Conservation (phyloP, 1,140 invertebrate species). For the Drosophila gunungcola region DNA sequence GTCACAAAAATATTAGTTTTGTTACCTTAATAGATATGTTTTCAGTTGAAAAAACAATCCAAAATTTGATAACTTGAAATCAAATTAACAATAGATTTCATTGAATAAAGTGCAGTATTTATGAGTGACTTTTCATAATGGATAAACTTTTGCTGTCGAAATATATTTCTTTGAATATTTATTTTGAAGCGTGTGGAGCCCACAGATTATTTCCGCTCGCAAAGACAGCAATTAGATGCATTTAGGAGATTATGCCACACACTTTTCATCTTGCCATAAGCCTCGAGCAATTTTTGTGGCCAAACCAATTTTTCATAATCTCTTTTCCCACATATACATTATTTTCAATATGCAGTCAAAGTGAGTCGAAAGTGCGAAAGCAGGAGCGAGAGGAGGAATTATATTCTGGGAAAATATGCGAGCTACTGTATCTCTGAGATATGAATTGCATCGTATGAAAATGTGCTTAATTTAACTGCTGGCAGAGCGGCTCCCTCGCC, state of each 20-base stretch:
- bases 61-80: background rate
- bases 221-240: slow-evolving; percentile 43
- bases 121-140: slow-evolving; percentile 27
- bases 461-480: slow-evolving; percentile 79
- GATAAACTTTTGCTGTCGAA: slow-evolving; percentile 11
- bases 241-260: slow-evolving; percentile 40
- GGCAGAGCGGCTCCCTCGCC: slow-evolving; percentile 27
- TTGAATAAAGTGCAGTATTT: slow-evolving; percentile 38
- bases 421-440: slow-evolving; percentile 49
- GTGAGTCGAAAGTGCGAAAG: slow-evolving; percentile 18
- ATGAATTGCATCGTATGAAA: slow-evolving; percentile 71
- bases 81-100: slow-evolving; percentile 7
- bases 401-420: slow-evolving; percentile 38
- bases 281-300: slow-evolving; percentile 27
- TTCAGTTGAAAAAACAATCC: background rate
- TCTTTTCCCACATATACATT: slow-evolving; percentile 21
- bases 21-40: background rate
- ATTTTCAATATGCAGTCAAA: slow-evolving; percentile 42
- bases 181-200: slow-evolving; percentile 15
- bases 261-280: slow-evolving; percentile 41
- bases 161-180: slow-evolving; percentile 28
- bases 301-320: slow-evolving; percentile 42
- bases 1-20: slow-evolving; percentile 26
- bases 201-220: slow-evolving; percentile 35
- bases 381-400: background rate